A percentile compares a stretch with the other conserved stretches of the same genome.
Conservation (phyloP, 2,113 vertebrate species). For the Pteropus alecto region DNA sequence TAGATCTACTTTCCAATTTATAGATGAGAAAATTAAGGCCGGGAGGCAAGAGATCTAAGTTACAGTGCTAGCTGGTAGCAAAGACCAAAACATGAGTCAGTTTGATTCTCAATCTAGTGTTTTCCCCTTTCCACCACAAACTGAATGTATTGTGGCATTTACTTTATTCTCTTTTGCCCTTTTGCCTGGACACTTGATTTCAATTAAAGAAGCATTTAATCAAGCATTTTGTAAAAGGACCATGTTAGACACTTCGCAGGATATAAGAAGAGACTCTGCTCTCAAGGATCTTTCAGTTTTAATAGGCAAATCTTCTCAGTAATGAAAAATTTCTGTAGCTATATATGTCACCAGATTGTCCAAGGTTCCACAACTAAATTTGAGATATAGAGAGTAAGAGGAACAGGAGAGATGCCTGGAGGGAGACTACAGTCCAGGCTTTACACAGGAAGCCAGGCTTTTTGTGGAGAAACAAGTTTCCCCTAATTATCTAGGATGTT, state of each 20-base stretch:
- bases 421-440: background rate
- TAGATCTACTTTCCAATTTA: background rate
- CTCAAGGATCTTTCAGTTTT: slow-evolving; percentile 30
- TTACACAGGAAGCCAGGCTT: background rate
- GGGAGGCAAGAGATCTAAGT: background rate
- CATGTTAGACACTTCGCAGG: background rate
- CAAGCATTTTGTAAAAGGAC: slow-evolving; percentile 34
- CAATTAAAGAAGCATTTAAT: slow-evolving; percentile 29
- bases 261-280: background rate
- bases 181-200: slow-evolving; percentile 23
- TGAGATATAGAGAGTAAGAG: background rate
- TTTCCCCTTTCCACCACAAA: background rate
- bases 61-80: background rate
- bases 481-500: background rate
- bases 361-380: background rate
- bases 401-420: background rate
- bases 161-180: background rate
- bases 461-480: background rate
- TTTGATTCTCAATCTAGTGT: background rate
- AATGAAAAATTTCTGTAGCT: background rate
- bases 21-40: background rate
- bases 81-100: background rate
- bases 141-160: background rate
- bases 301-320: slow-evolving; percentile 14
- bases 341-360: background rate